Base-by-base conservation (phyloP, 2,888 invertebrate genomes). In the Xestobium rufovillosum region DNA sequence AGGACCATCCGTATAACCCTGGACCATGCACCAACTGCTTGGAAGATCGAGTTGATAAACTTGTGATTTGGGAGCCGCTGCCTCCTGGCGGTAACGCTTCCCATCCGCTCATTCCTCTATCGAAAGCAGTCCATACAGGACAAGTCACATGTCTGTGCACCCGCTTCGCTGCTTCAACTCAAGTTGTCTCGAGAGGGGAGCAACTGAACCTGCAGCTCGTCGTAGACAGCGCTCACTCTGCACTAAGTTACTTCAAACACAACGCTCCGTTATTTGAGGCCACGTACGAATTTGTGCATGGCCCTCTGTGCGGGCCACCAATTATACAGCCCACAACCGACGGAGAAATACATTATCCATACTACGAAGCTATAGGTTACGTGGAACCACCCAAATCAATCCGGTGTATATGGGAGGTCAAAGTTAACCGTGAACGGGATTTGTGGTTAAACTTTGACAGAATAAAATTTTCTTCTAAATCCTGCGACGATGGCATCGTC, bases 401-500 rank as follows among this genome's bases (percentile, higher is more conserved):
- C 47, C 76, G 63, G 40, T 65, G 64, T 49, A 63, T 65, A 10
- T 65, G 64, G 65, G 63, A 64, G 42, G 68, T 89, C 27, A 78
- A 80, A 48, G 85, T 89, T 8, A 85, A 85, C 49, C 76, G 80
- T 28, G 87, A 88, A 41, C 71, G 88, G 41, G 90, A 91, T 59
- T 75, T 91, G 13, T 89, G 86, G 82, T 65, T 91, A 15, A 85
- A 88, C 59, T 81, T 90, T 53, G 90, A 90, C 55, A 82, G 87
- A 55, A 83, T 87, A 9, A 83, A 85, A 49, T 88, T 90, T 57
- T 80, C 84, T 0, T 85, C 88, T 27, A 76, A 86, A 26, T 80
- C 82, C 41, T 91, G 90, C 58, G 85, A 87, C 43, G 88, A 88
- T 55, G 90, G 89, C 2, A 81, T 85, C 46, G 76, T 90, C 28